Percentiles rank a stretch among this genome's conserved stretches.
phyloP scores from a whole-genome alignment of 2,797 vertebrate species.

The Lagocephalus sceleratus region DNA sequence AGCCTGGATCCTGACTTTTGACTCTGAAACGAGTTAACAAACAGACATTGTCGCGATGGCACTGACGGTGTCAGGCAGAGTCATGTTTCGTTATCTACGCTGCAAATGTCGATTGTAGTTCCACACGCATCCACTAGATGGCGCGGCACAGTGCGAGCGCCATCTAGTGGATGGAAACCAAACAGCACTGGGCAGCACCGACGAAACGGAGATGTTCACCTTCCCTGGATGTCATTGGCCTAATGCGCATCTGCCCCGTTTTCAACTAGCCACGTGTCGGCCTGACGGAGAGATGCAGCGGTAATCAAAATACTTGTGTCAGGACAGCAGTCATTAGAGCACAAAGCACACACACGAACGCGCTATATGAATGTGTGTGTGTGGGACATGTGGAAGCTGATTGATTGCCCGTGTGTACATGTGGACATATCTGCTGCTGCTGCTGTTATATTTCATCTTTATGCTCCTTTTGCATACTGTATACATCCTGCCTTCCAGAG shows the following conservation, averaged over 20 bases:
- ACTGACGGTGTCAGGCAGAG: no score
- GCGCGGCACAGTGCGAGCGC: no score
- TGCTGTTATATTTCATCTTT: conserved; percentile 39
- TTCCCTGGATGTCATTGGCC: no score
- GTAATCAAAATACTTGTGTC: conserved; percentile 71
- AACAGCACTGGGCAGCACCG: no score
- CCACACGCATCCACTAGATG: no score
- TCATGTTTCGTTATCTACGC: no score
- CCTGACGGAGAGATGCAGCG: conserved; percentile 73
- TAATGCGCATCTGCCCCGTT: conserved; percentile 27
- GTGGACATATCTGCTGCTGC: conserved; percentile 29
- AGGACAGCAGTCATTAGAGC: conserved; percentile 68
- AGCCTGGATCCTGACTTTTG: no score
- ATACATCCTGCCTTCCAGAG: conserved; percentile 25
- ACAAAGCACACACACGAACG: conserved; percentile 15
- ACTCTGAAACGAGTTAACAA: no score
- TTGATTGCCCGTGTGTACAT: conserved; percentile 41
- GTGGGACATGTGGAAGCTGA: conserved; percentile 54
- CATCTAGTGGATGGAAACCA: no score
- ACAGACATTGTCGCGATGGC: no score
- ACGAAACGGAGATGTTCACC: no score
- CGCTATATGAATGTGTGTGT: not conserved
- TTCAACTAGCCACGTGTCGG: conserved; percentile 71
- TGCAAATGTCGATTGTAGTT: no score
- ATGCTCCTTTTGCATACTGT: conserved; percentile 31